A percentile compares a stretch with the other conserved stretches of the same genome.
These are phyloP conservation scores for Tribolium freemani DNA, from an alignment of 2,888 invertebrate species.

Conservation along the genomic window DNA sequence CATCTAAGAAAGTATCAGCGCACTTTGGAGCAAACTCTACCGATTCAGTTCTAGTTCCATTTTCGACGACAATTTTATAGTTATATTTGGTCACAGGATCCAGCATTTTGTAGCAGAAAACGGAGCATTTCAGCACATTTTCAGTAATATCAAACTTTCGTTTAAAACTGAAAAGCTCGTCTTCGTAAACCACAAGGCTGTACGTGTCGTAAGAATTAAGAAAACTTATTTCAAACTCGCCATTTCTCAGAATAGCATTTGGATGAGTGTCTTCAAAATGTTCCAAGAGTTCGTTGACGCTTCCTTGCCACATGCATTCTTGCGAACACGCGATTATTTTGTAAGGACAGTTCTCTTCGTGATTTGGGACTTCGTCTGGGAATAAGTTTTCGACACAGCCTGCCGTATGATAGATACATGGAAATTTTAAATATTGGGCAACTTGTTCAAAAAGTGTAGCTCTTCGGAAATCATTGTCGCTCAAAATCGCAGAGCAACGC, in stretches of 20 bases:
- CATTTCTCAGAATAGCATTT: constrained; percentile 53
- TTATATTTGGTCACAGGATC: constrained; percentile 9
- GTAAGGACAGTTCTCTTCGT: constrained; percentile 52
- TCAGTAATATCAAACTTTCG: constrained; percentile 50
- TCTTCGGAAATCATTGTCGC: constrained; percentile 1
- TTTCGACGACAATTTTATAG: constrained; percentile 43
- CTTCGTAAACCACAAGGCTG: constrained; percentile 55
- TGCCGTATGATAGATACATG: constrained; percentile 48
- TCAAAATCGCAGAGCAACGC: constrained; percentile 16
- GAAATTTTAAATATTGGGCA: constrained; percentile 46
- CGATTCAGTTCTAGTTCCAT: constrained; percentile 3
- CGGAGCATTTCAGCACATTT: constrained; percentile 54
- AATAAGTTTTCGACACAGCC: constrained; percentile 25
- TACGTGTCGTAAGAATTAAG: constrained; percentile 57
- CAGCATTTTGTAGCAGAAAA: constrained; percentile 51
- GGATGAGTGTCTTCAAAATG: constrained; percentile 60
- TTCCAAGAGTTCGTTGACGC: constrained; percentile 50
- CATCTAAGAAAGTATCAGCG: not conserved
- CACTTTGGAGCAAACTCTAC: constrained; percentile 6
- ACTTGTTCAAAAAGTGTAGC: constrained; percentile 48
- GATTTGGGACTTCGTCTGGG: constrained; percentile 42
- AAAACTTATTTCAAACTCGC: constrained; percentile 60
- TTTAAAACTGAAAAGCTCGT: constrained; percentile 57
- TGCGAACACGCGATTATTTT: constrained; percentile 52
- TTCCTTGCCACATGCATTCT: constrained; percentile 59